A percentile compares a stretch with the other conserved stretches of the same genome.
These are phyloP conservation scores for Sakesphorus luctuosus DNA, from an alignment of 2,113 vertebrate species.

Conservation along the genomic window DNA sequence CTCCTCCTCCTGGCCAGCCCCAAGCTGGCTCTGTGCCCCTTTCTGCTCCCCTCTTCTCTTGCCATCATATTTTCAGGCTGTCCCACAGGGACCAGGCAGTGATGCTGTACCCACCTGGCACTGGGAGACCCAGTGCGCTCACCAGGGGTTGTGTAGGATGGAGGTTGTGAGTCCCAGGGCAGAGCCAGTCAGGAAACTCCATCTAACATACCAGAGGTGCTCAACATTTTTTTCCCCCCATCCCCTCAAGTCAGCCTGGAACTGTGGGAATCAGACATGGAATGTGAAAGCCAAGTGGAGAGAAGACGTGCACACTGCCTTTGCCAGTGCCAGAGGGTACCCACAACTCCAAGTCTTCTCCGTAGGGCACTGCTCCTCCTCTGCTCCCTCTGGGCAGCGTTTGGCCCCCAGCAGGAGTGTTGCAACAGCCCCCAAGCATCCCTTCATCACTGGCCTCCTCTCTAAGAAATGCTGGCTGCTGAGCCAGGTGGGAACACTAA, in stretches of 20 bases:
- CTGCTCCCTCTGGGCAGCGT: neutral
- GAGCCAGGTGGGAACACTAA: neutral
- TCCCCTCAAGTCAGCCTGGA: neutral
- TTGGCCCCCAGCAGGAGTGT: neutral
- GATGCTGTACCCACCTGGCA: neutral
- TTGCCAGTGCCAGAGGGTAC: rapidly evolving
- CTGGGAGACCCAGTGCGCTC: rapidly evolving
- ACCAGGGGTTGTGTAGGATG: neutral
- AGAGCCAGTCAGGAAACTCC: neutral
- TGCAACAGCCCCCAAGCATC: neutral
- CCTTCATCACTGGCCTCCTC: neutral
- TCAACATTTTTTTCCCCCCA: neutral
- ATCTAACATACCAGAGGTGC: neutral
- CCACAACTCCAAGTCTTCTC: rapidly evolving
- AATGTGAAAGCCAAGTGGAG: neutral
- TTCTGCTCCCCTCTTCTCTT: neutral
- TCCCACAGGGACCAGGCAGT: neutral
- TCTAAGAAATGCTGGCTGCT: neutral
- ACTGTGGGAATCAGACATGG: neutral
- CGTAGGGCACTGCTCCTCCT: rapidly evolving
- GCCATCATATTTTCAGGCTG: neutral
- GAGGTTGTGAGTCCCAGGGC: neutral
- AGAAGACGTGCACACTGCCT: rapidly evolving
- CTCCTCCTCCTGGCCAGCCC: neutral
- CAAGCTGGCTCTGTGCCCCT: neutral